Base-by-base conservation (phyloP, 1,140 invertebrate genomes). In the Mycetomoellerius zeteki region DNA sequence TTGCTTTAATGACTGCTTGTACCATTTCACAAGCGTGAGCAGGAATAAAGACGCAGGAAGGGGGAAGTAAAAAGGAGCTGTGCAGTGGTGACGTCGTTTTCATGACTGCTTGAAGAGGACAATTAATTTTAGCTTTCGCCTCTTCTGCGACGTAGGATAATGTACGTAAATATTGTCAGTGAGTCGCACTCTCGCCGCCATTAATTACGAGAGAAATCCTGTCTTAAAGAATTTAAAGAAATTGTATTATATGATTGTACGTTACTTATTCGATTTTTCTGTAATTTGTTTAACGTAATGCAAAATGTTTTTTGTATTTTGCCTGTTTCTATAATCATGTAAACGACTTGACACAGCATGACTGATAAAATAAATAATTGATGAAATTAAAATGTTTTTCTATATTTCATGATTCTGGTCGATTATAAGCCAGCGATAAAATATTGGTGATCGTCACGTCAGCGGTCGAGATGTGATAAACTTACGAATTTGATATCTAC, bases 101-200 rank as follows among this genome's bases (percentile, higher is more conserved):
- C 80, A 33, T 37, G 47, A 67, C 58, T 60, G 69, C 71, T 24
- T 52, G 67, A 84, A 78, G 80, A 80, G 19, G 58, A 54, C 52
- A 85, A 81, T 86, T 86, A 62, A 58, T 86, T 85, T 86, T 33
- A 67, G 67, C 69, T 84, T 75, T 75, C 54, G 30, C 80, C 37
- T 62, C 69, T 37, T 37, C 64, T 16, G 33, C 21, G 12, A 54
- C 64, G 50, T 67, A 47, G 54, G 67, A 73, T 62, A 73, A 73
- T 84, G 54, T 50, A 33, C 54, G 47, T 75, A 84, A 84, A 84
- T 47, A 75, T 84, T 21, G n/a, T 14, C 54, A n/a, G 37, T 47
- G 30, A 73, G 19, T 73, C 54, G 80, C 27, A 43, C 37, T 24
- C 24, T 27, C 24, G 37, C 19, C 19, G 80, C 37, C 54, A 73